phyloP scores from a whole-genome alignment of 1,140 invertebrate species.

The Bombus cullumanus region DNA sequence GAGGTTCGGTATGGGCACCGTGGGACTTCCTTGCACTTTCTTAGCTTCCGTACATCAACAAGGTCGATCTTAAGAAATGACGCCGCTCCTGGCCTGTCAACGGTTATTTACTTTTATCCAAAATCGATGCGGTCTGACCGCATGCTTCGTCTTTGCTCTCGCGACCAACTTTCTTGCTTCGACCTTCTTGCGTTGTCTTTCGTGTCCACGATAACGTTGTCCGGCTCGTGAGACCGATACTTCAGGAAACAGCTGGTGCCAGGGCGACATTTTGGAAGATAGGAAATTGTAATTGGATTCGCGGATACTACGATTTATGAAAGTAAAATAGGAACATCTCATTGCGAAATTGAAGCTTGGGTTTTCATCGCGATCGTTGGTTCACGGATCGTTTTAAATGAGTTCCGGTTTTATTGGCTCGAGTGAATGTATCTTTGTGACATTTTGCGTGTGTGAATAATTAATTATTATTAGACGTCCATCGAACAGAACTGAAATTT shows the following conservation, averaged over 20 bases:
- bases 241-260: not conserved
- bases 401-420: not conserved
- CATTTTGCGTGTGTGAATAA: not conserved
- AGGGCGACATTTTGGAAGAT: not conserved
- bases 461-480: no score
- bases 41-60: constrained; percentile 52
- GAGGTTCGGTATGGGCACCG: constrained; percentile 60
- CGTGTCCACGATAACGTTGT: not conserved
- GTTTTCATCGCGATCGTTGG: not conserved
- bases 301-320: not conserved
- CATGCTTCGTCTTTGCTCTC: not conserved
- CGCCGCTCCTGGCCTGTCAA: constrained; percentile 28
- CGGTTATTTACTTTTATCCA: constrained; percentile 65
- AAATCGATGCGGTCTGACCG: constrained; percentile 51
- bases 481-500: no score
- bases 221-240: not conserved
- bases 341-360: not conserved
- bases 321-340: not conserved
- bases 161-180: not conserved
- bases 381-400: not conserved
- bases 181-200: not conserved
- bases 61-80: constrained; percentile 34
- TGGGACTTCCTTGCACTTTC: constrained; percentile 62
- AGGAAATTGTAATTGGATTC: not conserved
- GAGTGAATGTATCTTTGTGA: not conserved